A percentile compares a stretch with the other conserved stretches of the same genome.
These are phyloP conservation scores for Hucho hucho DNA, from an alignment of 2,113 vertebrate species.

Conservation along the genomic window DNA sequence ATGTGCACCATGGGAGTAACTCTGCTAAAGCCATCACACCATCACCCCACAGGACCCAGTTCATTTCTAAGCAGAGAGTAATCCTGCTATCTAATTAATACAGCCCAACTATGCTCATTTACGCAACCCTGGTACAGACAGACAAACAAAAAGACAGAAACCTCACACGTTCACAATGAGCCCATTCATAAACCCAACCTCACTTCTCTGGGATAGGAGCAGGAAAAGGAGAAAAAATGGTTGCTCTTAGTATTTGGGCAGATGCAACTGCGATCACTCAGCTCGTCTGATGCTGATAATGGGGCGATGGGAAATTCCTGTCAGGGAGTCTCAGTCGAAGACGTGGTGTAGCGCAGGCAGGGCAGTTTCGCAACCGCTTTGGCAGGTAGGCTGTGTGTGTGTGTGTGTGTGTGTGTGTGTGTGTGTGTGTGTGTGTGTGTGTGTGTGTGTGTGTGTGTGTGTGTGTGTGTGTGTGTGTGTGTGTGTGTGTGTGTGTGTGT, in stretches of 20 bases:
- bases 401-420: no score
- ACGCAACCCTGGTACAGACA: slow-evolving; percentile 41
- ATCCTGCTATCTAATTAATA: slow-evolving; percentile 68
- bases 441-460: no score
- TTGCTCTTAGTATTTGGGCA: slow-evolving; percentile 76
- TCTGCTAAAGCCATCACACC: slow-evolving; percentile 29
- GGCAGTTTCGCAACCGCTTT: slow-evolving; percentile 75
- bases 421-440: no score
- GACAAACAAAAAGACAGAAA: slow-evolving; percentile 63
- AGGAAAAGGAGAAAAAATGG: slow-evolving; percentile 53
- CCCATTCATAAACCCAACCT: slow-evolving; percentile 65
- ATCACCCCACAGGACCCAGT: slow-evolving; percentile 15
- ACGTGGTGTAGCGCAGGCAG: slow-evolving; percentile 61
- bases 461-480: no score
- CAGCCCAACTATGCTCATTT: slow-evolving; percentile 54
- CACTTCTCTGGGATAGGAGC: slow-evolving; percentile 44
- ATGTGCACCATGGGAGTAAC: background rate
- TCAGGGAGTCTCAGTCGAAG: slow-evolving; percentile 65
- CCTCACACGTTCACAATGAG: slow-evolving; percentile 67
- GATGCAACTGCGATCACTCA: slow-evolving; percentile 81
- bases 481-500: no score
- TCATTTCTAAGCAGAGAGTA: slow-evolving; percentile 58
- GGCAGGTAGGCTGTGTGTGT: slow-evolving; percentile 54
- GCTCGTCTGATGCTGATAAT: slow-evolving; percentile 81
- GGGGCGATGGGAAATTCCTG: slow-evolving; percentile 81